Percentiles rank a stretch among this genome's conserved stretches.
phyloP scores from a whole-genome alignment of 2,888 invertebrate species.

The Cheiracanthium punctorium region DNA sequence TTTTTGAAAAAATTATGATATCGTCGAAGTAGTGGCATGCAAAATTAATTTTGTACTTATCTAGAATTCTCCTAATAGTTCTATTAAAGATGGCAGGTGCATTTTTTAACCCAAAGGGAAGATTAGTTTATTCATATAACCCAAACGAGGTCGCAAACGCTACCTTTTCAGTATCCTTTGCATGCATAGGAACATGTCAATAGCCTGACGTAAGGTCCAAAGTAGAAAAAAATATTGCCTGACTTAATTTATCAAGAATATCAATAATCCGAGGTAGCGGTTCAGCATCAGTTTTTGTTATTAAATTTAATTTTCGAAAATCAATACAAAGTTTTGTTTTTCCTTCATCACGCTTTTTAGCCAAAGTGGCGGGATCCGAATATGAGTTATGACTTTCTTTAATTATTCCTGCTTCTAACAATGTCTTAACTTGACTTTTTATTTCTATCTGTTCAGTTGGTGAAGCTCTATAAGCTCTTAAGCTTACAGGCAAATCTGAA shows the following conservation, averaged over 20 bases:
- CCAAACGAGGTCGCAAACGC: not conserved
- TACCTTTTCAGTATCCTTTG: not conserved
- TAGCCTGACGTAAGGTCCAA: not conserved
- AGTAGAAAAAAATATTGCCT: not conserved
- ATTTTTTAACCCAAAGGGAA: not conserved
- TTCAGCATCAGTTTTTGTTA: slow-evolving; percentile 33
- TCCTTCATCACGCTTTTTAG: slow-evolving; percentile 59
- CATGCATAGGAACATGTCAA: not conserved
- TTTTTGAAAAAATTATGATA: slow-evolving; percentile 1
- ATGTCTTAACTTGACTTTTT: slow-evolving; percentile 36
- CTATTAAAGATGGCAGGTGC: slow-evolving; percentile 1
- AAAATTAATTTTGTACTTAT: slow-evolving; percentile 10
- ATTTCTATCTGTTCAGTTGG: slow-evolving; percentile 38
- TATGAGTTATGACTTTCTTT: slow-evolving; percentile 50
- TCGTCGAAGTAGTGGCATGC: not conserved
- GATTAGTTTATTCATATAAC: not conserved
- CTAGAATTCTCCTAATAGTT: not conserved
- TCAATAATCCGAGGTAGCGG: slow-evolving; percentile 63
- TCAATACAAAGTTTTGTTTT: slow-evolving; percentile 66
- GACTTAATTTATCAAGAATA: not conserved
- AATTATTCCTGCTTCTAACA: slow-evolving; percentile 61
- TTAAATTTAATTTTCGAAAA: slow-evolving; percentile 64
- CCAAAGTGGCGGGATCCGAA: slow-evolving; percentile 61
- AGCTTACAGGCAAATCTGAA: slow-evolving; percentile 42
- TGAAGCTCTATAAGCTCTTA: slow-evolving; percentile 56